A percentile compares a stretch with the other conserved stretches of the same genome.
Conservation (phyloP, 2,113 vertebrate species). For the Zapus hudsonius region DNA sequence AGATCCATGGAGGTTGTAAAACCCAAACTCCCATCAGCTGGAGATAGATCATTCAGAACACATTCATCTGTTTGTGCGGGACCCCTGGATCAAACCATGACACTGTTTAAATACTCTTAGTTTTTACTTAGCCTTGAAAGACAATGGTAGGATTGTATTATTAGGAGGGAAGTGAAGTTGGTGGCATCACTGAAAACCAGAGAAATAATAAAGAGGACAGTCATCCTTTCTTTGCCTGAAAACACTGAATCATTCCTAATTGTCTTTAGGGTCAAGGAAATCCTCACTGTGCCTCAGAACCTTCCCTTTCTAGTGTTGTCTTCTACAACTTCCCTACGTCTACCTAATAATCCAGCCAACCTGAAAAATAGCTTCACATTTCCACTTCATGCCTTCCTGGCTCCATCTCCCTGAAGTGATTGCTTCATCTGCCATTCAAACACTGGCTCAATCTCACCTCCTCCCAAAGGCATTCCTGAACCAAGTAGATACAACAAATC, state of each 20-base stretch:
- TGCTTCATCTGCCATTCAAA: neutral
- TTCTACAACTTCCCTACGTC: neutral
- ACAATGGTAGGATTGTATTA: neutral
- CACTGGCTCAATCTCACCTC: neutral
- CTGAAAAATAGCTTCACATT: neutral
- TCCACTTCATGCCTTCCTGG: neutral
- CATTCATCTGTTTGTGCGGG: too few relatives aligned
- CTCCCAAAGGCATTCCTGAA: neutral
- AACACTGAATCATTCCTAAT: neutral
- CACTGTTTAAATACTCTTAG: neutral
- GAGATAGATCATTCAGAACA: too few relatives aligned
- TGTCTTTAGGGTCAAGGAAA: constrained; percentile 8
- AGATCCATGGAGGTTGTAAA: too few relatives aligned
- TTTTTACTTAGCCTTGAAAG: constrained; percentile 32
- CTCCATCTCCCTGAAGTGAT: neutral
- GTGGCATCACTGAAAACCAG: constrained; percentile 3
- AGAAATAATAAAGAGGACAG: neutral
- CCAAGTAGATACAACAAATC: neutral
- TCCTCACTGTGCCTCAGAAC: neutral
- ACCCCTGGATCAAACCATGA: too few relatives aligned
- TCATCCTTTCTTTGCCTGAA: neutral
- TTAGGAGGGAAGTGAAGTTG: neutral
- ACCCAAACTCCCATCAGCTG: too few relatives aligned
- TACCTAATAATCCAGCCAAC: neutral
- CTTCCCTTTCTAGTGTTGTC: neutral